phyloP scores from a whole-genome alignment of 2,797 vertebrate species.

The Oryzias sinensis region DNA sequence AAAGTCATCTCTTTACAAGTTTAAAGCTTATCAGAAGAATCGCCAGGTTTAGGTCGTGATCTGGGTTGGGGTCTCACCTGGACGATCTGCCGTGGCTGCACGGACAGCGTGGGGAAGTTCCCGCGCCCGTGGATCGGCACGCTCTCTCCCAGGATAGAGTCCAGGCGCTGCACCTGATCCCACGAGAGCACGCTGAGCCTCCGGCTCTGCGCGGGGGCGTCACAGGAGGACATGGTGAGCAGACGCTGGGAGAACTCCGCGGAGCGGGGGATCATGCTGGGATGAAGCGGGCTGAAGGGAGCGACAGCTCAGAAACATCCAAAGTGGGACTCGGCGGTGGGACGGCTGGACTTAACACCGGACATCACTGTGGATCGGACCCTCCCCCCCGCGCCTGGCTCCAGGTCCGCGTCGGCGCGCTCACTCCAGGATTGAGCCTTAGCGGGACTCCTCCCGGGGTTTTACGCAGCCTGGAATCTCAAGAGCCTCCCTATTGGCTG shows the following conservation, averaged over 20 bases:
- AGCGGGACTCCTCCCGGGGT: conserved; percentile 33
- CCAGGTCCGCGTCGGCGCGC: conserved; percentile 8
- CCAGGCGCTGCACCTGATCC: conserved; percentile 91
- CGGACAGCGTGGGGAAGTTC: conserved; percentile 91
- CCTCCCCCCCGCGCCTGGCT: not conserved
- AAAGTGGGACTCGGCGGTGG: not conserved
- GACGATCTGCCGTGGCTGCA: conserved; percentile 87
- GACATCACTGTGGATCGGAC: conserved; percentile 31
- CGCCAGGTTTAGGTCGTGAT: too few relatives aligned
- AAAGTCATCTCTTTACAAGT: too few relatives aligned
- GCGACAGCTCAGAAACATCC: conserved; percentile 28
- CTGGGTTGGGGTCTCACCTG: conserved; percentile 59
- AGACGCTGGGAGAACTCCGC: not conserved
- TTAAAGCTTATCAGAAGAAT: too few relatives aligned
- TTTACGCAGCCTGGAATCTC: conserved; percentile 58
- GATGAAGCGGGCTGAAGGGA: not conserved
- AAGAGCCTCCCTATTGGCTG: conserved; percentile 65
- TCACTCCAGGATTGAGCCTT: conserved; percentile 18
- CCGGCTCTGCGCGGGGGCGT: conserved; percentile 66
- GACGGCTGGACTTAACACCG: conserved; percentile 9
- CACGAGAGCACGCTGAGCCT: conserved; percentile 88
- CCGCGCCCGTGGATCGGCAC: conserved; percentile 93
- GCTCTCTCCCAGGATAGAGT: conserved; percentile 88
- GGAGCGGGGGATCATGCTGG: too few relatives aligned
- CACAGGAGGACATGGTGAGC: conserved; percentile 76